Evolutionary conservation across 2,888 invertebrate species (phyloP).

Genomic region (Eupithecia vulgata): DNA sequence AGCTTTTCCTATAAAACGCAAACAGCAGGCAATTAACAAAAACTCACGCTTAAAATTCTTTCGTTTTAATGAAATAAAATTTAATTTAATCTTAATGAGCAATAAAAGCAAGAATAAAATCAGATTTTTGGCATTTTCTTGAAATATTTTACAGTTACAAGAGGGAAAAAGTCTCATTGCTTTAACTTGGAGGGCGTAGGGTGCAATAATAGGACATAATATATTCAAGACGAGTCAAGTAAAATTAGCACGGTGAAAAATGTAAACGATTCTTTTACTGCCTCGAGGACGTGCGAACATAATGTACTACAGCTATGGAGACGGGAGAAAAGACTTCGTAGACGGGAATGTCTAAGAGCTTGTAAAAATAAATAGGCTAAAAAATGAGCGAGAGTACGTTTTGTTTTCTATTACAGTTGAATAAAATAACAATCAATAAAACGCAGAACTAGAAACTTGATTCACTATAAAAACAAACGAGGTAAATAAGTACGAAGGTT

Average conservation of each 20-base stretch:
- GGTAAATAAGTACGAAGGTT: too few relatives aligned
- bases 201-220: conserved; percentile 81
- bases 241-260: conserved; percentile 84
- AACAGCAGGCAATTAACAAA: conserved; percentile 46
- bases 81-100: conserved; percentile 70
- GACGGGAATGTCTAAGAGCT: conserved; percentile 8
- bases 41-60: conserved; percentile 51
- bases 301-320: conserved; percentile 59
- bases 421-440: not conserved
- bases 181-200: conserved; percentile 73
- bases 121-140: conserved; percentile 72
- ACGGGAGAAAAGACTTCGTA: conserved; percentile 19
- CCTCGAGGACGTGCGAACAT: conserved; percentile 78
- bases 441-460: not conserved
- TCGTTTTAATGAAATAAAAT: conserved; percentile 55
- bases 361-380: not conserved
- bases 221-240: conserved; percentile 83
- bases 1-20: conserved; percentile 26
- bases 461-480: not conserved
- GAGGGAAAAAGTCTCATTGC: conserved; percentile 74
- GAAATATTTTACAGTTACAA: conserved; percentile 78
- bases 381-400: not conserved
- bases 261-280: conserved; percentile 81
- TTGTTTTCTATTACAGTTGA: not conserved
- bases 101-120: conserved; percentile 71